These are phyloP conservation scores for Zaprionus capensis DNA, from an alignment of 1,140 invertebrate genomes.

Conservation along the genomic window DNA sequence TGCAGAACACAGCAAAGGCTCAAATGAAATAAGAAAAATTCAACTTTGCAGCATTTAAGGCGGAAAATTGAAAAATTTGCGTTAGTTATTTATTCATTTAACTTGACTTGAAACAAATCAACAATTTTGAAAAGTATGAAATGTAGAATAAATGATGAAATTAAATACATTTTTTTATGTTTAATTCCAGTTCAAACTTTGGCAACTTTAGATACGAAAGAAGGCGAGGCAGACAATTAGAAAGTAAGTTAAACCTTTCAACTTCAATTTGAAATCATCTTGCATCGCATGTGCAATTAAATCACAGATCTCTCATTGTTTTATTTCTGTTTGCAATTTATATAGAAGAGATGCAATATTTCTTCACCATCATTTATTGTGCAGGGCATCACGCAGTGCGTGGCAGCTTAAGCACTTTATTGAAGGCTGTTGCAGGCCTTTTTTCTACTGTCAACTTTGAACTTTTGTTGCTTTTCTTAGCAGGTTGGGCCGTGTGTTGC, in stretches of 20 bases:
- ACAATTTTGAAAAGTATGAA: no score
- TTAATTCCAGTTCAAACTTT: no score
- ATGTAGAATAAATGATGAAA: no score
- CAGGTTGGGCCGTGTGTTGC: background rate
- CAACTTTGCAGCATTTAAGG: background rate
- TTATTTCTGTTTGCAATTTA: background rate
- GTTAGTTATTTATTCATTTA: no score
- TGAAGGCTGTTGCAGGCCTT: background rate
- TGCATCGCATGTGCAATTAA: no score
- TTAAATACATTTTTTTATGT: no score
- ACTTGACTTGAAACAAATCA: no score
- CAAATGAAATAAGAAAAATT: background rate
- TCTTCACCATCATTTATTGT: background rate
- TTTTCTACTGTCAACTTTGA: slow-evolving; percentile 15
- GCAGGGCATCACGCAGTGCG: background rate
- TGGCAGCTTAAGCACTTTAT: background rate
- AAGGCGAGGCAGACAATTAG: no score
- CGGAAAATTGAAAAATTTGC: background rate
- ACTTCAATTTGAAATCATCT: no score
- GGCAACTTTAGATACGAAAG: no score
- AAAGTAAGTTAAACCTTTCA: no score
- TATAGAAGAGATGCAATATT: background rate
- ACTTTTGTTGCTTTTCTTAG: slow-evolving; percentile 21
- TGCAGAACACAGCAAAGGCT: background rate
- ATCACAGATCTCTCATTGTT: no score